Evolutionary conservation across 2,113 vertebrate genomes (phyloP), one percentile per base, ranked within the genome.

Genomic region (Corydoras sp.): DNA sequence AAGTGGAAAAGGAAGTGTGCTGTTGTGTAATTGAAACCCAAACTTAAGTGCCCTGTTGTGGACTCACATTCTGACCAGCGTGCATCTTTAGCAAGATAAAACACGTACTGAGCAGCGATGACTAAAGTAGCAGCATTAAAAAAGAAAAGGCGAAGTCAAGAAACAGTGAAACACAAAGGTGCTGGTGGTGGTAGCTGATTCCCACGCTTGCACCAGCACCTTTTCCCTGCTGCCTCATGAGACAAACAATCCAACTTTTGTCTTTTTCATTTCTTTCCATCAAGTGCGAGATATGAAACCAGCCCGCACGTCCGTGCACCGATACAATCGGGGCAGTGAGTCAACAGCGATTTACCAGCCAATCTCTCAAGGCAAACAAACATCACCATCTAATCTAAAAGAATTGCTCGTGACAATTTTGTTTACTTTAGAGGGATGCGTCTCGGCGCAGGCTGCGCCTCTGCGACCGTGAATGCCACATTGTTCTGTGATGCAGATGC

Each of bases 401-500:
- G 0, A 51, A 69, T 61, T 59, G 59, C 73, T 65, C 11, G 73
- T 50, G 60, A 75, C 60, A 62, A 68, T 73, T 77, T 62, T 81
- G 71, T 77, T 81, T 79, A 79, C 69, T 78, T 79, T 75, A 77
- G 75, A 24, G n/a, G 70, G 63, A 65, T 69, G 69, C 74, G 53
- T 64, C 68, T 73, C 64, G 11, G 32, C 70, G 75, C 77, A 73
- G 73, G 71, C 77, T 66, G 35, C 35, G 62, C 50, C 61, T 70
- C 68, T 9, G 69, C 30, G 76, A 68, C 70, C 11, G 53, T 83
- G 75, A 83, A 82, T 74, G 79, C 62, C 58, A 73, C 76, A 76
- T 82, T 84, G 82, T 84, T 82, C 55, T 54, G 59, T 62, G 69
- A 54, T n/a, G 59, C 71, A 77, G 77, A 83, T 82, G 53, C 53